Conservation (phyloP, 2,113 vertebrate genomes). For the Dolichotis patagonum region DNA sequence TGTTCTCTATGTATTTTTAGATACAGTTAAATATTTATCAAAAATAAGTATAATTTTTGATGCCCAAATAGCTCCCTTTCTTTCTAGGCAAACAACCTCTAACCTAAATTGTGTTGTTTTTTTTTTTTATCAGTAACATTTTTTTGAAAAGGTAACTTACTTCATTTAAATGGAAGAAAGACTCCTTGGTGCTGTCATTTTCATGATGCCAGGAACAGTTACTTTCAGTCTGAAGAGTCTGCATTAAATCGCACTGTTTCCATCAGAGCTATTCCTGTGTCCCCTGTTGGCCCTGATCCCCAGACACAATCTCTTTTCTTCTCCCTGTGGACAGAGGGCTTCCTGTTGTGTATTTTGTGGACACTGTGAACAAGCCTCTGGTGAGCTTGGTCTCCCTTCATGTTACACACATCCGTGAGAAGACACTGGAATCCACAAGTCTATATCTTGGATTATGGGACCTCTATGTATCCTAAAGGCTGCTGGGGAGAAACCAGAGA, state of each 20-base stretch:
- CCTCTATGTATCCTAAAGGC: background rate
- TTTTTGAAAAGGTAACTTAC: conserved; percentile 1
- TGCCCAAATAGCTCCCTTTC: background rate
- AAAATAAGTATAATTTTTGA: background rate
- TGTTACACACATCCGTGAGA: background rate
- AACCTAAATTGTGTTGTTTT: background rate
- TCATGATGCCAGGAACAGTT: background rate
- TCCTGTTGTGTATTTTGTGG: background rate
- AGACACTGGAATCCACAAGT: background rate
- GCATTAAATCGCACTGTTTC: background rate
- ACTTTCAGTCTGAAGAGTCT: background rate
- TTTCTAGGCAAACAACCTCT: background rate
- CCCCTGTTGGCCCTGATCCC: background rate
- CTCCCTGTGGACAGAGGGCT: background rate
- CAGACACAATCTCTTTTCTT: background rate
- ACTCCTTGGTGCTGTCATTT: conserved; percentile 7
- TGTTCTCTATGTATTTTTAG: background rate
- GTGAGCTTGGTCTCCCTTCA: background rate
- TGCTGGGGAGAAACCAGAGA: background rate
- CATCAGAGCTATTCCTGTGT: background rate
- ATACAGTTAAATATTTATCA: background rate
- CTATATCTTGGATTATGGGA: background rate
- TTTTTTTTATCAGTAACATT: background rate
- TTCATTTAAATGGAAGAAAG: background rate
- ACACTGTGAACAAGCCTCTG: background rate